Percentiles rank a stretch among this genome's conserved stretches.
Conservation (phyloP, 2,113 vertebrate genomes). For the Jaculus jaculus region DNA sequence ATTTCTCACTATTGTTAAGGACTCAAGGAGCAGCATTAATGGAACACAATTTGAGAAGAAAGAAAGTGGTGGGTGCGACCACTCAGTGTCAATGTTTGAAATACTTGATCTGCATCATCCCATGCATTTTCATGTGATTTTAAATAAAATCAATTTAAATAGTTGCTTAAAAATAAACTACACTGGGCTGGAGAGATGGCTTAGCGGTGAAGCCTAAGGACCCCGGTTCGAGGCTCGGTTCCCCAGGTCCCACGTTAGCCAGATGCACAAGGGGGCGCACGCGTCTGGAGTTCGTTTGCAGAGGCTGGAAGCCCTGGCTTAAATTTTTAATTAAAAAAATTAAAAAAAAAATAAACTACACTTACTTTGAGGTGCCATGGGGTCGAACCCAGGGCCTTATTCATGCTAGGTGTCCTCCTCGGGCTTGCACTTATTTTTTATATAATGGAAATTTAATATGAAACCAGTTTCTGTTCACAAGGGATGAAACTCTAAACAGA, state of each 20-base stretch:
- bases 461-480: constrained; percentile 12
- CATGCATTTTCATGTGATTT: not conserved
- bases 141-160: constrained; percentile 10
- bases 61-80: not conserved
- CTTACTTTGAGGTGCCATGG: too few species aligned
- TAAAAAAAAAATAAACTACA: not conserved
- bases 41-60: not conserved
- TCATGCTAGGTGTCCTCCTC: not conserved
- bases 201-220: too few species aligned
- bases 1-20: constrained; percentile 7
- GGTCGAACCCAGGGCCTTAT: not conserved
- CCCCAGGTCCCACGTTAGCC: too few species aligned
- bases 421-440: not conserved
- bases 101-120: not conserved
- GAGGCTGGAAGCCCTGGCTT: too few species aligned
- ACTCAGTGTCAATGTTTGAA: not conserved
- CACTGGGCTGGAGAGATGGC: too few species aligned
- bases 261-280: too few species aligned
- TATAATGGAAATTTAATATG: not conserved
- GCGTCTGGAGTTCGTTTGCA: too few species aligned
- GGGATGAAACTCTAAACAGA: not conserved
- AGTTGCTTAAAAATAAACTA: not conserved
- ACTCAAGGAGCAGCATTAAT: not conserved
- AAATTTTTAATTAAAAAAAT: too few species aligned
- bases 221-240: too few species aligned